These are phyloP conservation scores for Cariama cristata DNA, from an alignment of 2,113 vertebrate genomes.

Conservation along the genomic window DNA sequence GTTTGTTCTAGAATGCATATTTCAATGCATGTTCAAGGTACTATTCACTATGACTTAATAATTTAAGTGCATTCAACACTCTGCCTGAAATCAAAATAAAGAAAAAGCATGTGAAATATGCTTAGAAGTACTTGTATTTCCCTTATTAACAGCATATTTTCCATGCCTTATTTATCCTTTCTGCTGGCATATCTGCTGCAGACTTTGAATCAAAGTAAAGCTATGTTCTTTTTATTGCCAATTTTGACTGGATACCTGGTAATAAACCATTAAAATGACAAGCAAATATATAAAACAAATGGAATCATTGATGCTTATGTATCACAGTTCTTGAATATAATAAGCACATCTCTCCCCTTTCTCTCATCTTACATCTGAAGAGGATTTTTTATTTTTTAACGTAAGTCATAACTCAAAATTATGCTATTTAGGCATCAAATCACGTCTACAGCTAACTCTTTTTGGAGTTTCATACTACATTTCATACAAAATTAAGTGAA, in stretches of 20 bases:
- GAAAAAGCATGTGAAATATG: constrained; percentile 50
- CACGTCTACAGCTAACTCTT: neutral
- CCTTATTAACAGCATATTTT: constrained; percentile 62
- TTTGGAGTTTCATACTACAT: neutral
- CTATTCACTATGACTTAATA: constrained; percentile 44
- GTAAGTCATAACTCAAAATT: constrained; percentile 12
- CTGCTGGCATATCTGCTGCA: constrained; percentile 50
- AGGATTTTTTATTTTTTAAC: constrained; percentile 24
- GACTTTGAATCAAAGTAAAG: constrained; percentile 57
- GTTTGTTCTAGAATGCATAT: constrained; percentile 14
- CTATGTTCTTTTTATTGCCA: constrained; percentile 61
- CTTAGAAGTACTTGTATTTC: constrained; percentile 49
- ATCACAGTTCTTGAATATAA: constrained; percentile 34
- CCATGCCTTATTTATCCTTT: constrained; percentile 64
- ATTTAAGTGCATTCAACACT: constrained; percentile 58
- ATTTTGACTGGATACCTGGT: constrained; percentile 58
- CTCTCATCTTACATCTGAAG: neutral
- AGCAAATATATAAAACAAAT: constrained; percentile 60
- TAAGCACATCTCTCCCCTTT: constrained; percentile 4
- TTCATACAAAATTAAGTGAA: neutral
- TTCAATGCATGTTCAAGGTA: constrained; percentile 28
- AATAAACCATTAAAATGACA: constrained; percentile 68
- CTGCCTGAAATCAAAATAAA: constrained; percentile 65
- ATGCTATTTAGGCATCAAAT: neutral
- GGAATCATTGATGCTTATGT: constrained; percentile 27